Evolutionary conservation across 1,140 invertebrate genomes (phyloP).

Genomic region (Brachionus plicatilis): DNA sequence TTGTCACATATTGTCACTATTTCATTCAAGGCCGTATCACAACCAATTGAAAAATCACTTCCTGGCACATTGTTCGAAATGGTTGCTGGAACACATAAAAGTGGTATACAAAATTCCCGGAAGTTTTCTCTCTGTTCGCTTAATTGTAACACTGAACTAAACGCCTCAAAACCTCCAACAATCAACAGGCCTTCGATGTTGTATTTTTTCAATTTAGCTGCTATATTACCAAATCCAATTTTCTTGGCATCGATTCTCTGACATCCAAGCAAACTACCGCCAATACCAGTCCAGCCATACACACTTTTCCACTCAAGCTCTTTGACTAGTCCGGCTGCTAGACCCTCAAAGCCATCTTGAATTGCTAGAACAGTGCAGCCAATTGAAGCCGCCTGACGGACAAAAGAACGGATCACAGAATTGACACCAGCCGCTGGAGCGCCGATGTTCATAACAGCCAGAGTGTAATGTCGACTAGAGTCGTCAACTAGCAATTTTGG

Average conservation of each 20-base stretch:
- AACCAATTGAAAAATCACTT: slow-evolving; percentile 93
- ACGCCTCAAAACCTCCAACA: slow-evolving; percentile 85
- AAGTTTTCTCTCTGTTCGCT: slow-evolving; percentile 66
- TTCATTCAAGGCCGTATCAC: slow-evolving; percentile 96
- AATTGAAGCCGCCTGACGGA: slow-evolving; percentile 82
- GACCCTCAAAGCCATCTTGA: slow-evolving; percentile 88
- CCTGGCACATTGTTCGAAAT: slow-evolving; percentile 80
- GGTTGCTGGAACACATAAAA: slow-evolving; percentile 90
- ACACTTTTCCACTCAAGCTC: slow-evolving; percentile 31
- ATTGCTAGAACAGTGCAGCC: slow-evolving; percentile 85
- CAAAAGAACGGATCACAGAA: slow-evolving; percentile 90
- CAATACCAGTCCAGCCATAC: slow-evolving; percentile 15
- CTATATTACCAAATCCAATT: slow-evolving; percentile 66
- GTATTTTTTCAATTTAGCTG: slow-evolving; percentile 74
- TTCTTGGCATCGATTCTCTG: slow-evolving; percentile 24
- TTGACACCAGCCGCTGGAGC: slow-evolving; percentile 98
- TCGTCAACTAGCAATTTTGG: slow-evolving; percentile 57
- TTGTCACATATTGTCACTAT: slow-evolving; percentile 79
- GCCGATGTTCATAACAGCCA: slow-evolving; percentile 97
- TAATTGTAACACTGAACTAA: slow-evolving; percentile 76
- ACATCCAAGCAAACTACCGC: slow-evolving; percentile 28
- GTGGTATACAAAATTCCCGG: slow-evolving; percentile 80
- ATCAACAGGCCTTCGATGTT: slow-evolving; percentile 86
- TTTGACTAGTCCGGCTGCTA: slow-evolving; percentile 65
- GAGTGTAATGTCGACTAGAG: slow-evolving; percentile 60